Base-by-base conservation (phyloP, 2,888 invertebrate species). In the Hedychridium roseum region DNA sequence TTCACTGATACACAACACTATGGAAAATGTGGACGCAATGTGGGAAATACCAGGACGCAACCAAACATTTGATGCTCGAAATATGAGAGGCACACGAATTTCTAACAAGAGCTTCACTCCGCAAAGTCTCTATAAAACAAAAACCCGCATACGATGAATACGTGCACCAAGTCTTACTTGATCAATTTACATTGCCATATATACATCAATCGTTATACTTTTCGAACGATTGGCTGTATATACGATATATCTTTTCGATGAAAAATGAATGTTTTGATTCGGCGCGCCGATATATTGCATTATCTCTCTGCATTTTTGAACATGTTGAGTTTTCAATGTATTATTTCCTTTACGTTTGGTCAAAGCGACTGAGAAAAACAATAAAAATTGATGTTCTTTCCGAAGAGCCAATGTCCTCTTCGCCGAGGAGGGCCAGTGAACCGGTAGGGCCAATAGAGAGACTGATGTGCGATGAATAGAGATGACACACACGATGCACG, bases 321-420 rank as follows among this genome's bases (percentile, higher is more conserved):
- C 54, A n/a, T n/a, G 60, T 64, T 64, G 54, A 58, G 61, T 64
- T 64, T 64, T 61, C 61, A 64, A 61, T 64, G 64, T 64, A 65
- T 63, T 63, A 65, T 62, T 65, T 65, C 60, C 55, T 64, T 64
- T 64, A 62, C 64, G 62, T 64, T 57, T 55, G 64, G 64, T 49
- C 54, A 31, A 30, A 60, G 50, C 55, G 58, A 60, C 58, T 58
- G 54, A 54, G 54, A 64, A 63, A 64, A 71, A 66, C 59, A 65
- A 73, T 67, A 74, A 72, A 74, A 73, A 70, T 78, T 73, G 76
- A 78, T 79, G 77, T 79, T 79, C 78, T 79, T 79, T 79, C 78
- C 79, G 79, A 79, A 79, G 79, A 79, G 79, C 53, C 64, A 64
- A n/a, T 64, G 73, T 76, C 79, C 79, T 79, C 79, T 79, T 79